These are phyloP conservation scores for Uloborus diversus DNA, from an alignment of 1,140 invertebrate species.

Conservation along the genomic window DNA sequence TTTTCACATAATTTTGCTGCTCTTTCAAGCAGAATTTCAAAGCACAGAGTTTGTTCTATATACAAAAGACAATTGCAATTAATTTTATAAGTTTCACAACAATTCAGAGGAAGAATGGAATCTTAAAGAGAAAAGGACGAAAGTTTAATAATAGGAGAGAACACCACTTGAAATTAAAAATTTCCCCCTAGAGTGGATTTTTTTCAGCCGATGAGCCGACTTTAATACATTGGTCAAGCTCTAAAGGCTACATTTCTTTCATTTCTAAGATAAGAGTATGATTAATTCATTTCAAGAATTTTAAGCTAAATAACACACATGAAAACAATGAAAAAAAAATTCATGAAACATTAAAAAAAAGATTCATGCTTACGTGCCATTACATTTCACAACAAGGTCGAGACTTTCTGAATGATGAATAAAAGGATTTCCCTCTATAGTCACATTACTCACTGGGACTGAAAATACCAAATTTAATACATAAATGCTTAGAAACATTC, in stretches of 20 bases:
- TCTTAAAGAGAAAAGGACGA: no score
- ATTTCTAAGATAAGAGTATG: background rate
- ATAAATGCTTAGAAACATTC: background rate
- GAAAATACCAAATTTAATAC: background rate
- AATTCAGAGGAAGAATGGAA: background rate
- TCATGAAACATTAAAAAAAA: background rate
- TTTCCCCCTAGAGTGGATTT: background rate
- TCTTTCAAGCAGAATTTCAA: no score
- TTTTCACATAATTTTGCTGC: no score
- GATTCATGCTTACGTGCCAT: slow-evolving; percentile 28
- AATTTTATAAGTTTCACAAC: no score
- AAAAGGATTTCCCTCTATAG: slow-evolving; percentile 44
- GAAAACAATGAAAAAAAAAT: no score
- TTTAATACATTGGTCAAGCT: background rate
- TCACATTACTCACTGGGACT: slow-evolving; percentile 34
- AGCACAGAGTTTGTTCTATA: no score
- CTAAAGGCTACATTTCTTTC: background rate
- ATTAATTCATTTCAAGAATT: background rate
- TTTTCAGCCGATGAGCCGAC: background rate
- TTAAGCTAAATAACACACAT: background rate
- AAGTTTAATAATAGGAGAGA: no score
- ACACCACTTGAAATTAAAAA: background rate
- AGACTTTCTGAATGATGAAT: slow-evolving; percentile 32
- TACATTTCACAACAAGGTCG: slow-evolving; percentile 33
- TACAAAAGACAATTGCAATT: no score